Conservation (phyloP, 2,113 vertebrate genomes). For the Tragelaphus imberbis region DNA sequence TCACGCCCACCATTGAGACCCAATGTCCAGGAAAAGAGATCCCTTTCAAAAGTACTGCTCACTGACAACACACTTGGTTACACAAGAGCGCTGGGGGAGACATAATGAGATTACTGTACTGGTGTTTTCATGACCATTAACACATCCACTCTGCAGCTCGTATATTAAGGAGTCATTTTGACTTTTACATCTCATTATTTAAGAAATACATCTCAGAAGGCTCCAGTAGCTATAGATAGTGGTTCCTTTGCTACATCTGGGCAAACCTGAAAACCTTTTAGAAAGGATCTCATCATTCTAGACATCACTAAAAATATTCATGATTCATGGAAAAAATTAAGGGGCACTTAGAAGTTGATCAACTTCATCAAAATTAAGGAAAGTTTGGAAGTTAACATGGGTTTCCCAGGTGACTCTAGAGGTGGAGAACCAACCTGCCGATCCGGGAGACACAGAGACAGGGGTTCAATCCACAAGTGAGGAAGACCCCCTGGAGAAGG, state of each 20-base stretch:
- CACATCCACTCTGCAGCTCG: neutral
- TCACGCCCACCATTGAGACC: neutral
- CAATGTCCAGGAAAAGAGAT: neutral
- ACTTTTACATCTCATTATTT: neutral
- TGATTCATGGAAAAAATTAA: neutral
- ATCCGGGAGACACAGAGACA: neutral
- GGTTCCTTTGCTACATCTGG: neutral
- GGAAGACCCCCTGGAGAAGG: neutral
- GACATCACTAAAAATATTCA: neutral
- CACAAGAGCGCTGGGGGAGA: neutral
- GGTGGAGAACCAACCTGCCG: neutral
- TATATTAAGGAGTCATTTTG: neutral
- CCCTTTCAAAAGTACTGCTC: neutral
- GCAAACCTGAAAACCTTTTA: neutral
- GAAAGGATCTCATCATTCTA: neutral
- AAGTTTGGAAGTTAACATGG: neutral
- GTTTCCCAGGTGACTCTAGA: neutral
- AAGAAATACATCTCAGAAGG: neutral
- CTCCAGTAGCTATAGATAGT: neutral
- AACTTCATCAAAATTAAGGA: neutral
- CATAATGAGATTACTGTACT: accelerated
- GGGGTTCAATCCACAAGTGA: accelerated
- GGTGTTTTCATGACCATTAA: neutral
- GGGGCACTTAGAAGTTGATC: neutral
- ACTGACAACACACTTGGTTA: neutral